Evolutionary conservation across 2,888 invertebrate species (phyloP).

Genomic region (Drosophila borborema): DNA sequence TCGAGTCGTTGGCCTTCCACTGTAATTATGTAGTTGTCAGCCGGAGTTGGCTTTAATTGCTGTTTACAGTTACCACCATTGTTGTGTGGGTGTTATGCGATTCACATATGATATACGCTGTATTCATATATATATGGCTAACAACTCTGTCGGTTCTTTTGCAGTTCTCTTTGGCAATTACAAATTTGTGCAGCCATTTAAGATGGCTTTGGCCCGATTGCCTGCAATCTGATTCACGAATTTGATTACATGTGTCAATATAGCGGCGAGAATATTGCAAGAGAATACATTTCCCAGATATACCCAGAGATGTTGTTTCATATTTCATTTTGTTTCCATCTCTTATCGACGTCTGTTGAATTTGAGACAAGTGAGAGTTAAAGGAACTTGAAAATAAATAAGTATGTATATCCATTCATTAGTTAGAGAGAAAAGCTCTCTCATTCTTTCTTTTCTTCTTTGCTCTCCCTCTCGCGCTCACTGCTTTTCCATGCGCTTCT

Average conservation of each 20-base stretch:
- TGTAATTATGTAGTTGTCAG: slow-evolving; percentile 56
- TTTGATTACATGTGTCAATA: background rate
- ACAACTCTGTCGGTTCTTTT: slow-evolving; percentile 6
- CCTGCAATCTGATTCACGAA: slow-evolving; percentile 1
- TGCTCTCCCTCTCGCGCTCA: background rate
- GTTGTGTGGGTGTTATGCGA: slow-evolving; percentile 41
- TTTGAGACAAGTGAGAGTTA: background rate
- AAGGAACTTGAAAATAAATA: too few species aligned
- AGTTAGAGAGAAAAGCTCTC: too few species aligned
- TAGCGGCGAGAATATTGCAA: background rate
- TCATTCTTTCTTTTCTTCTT: background rate
- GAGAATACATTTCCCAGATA: background rate
- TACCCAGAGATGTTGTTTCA: background rate
- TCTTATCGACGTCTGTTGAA: background rate
- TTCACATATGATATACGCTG: background rate
- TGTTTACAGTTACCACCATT: slow-evolving; percentile 37
- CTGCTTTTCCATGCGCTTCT: slow-evolving; percentile 4
- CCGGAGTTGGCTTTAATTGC: slow-evolving; percentile 58
- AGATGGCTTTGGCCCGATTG: background rate
- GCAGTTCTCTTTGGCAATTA: slow-evolving; percentile 6
- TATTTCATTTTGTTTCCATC: too few species aligned
- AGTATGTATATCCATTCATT: too few species aligned
- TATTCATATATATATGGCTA: background rate
- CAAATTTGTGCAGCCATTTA: slow-evolving; percentile 26
- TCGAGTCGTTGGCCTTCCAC: slow-evolving; percentile 50